phyloP scores from a whole-genome alignment of 2,797 vertebrate species.

The Jordanella pulchra region DNA sequence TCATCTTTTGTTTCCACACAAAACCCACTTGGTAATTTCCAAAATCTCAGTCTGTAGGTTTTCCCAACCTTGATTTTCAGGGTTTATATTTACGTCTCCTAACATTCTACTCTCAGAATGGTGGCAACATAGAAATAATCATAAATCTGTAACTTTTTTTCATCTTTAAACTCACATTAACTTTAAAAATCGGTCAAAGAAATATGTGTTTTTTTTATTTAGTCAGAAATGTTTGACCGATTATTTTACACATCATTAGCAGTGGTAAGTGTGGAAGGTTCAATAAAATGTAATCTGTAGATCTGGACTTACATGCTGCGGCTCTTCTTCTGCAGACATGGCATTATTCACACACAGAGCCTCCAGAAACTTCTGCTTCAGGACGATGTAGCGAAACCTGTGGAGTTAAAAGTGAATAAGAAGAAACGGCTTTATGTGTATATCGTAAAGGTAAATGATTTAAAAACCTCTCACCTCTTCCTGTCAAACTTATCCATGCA shows the following conservation, averaged over 20 bases:
- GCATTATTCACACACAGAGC: constrained; percentile 98
- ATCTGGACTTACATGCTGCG: constrained; percentile 89
- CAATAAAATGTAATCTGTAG: not conserved
- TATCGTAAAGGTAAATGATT: too few relatives aligned
- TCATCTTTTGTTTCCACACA: not conserved
- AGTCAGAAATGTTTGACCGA: not conserved
- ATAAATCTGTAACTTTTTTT: too few relatives aligned
- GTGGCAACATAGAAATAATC: too few relatives aligned
- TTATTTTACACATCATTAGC: not conserved
- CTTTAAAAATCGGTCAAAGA: too few relatives aligned
- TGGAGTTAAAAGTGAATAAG: not conserved
- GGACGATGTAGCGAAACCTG: constrained; percentile 96
- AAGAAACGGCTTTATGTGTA: not conserved
- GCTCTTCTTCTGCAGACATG: constrained; percentile 97
- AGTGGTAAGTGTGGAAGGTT: not conserved
- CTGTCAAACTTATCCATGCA: constrained; percentile 99
- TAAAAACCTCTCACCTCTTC: constrained; percentile 92
- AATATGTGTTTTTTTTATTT: not conserved
- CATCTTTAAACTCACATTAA: not conserved
- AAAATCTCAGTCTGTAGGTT: too few relatives aligned
- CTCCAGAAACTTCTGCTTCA: constrained; percentile 99
- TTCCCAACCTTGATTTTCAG: too few relatives aligned
- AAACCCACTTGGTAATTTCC: not conserved
- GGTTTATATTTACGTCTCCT: too few relatives aligned
- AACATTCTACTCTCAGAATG: too few relatives aligned